Base-by-base conservation (phyloP, 1,140 invertebrate genomes). In the Charaxes varanes region DNA sequence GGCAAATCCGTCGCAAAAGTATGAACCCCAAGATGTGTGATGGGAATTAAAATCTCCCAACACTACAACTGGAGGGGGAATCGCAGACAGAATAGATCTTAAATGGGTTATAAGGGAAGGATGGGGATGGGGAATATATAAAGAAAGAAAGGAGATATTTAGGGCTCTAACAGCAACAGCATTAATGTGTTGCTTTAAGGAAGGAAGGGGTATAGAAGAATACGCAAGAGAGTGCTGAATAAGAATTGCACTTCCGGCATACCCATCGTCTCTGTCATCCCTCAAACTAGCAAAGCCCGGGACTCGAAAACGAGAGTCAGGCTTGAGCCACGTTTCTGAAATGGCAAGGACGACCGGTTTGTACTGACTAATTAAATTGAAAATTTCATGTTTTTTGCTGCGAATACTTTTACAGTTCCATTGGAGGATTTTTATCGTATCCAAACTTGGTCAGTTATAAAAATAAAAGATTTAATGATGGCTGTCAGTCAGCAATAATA, bases 261-360 rank as follows among this genome's bases (percentile, higher is more conserved):
- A 46, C 0, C 56, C 52, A 27, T 55, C 48, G 14, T 16, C 15
- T 23, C 38, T 46, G 34, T 59, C 46, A 30, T 51, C 47, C 22
- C 56, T 30, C 4, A 59, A n/a, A 35, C 56, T 54, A 0, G 35
- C 10, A 28, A 35, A 53, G 0, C 55, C 50, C 4, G 41, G 31
- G 1, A 51, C 37, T 11, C 34, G 8, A 14, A 55, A 50, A 7
- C 10, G 38, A 21, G 37, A 32, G 0, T 36, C 44, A 16, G 48
- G 44, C 11, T 13, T 10, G 5, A 34, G 18, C 31, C 31, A 15
- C 14, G 26, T 28, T 4, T 28, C 26, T 4, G 10, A 28, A 12
- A 28, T 28, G 3, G 11, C 26, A 33, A 21, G 8, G 11, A 33
- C 21, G 31, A 19, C n/a, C 18, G 31, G 31, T n/a, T 33, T 33